These are phyloP conservation scores for Frieseomelitta varia DNA, from an alignment of 1,140 invertebrate genomes.

Conservation along the genomic window DNA sequence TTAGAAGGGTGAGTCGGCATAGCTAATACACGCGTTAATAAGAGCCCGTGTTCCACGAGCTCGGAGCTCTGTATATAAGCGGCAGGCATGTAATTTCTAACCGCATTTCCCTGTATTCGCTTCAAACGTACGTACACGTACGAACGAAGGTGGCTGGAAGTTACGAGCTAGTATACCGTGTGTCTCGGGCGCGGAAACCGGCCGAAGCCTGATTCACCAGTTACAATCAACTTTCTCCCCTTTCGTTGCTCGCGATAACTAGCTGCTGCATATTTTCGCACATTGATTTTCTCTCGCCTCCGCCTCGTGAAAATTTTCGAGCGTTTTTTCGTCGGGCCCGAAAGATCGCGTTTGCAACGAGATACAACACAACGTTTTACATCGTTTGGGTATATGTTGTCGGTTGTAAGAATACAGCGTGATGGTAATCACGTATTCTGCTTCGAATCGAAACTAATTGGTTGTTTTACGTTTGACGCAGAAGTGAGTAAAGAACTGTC, in stretches of 20 bases:
- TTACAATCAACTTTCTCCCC: not conserved
- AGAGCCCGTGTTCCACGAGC: conserved; percentile 74
- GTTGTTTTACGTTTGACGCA: not conserved
- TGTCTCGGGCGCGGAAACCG: conserved; percentile 47
- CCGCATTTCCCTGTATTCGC: conserved; percentile 76
- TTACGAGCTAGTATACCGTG: conserved; percentile 64
- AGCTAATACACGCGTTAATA: conserved; percentile 79
- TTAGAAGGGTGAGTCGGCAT: conserved; percentile 80
- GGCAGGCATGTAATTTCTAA: conserved; percentile 77
- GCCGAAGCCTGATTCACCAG: not conserved
- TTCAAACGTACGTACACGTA: conserved; percentile 71
- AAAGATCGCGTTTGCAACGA: too few species aligned
- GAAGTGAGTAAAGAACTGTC: too few species aligned
- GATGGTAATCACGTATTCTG: too few species aligned
- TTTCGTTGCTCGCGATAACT: not conserved
- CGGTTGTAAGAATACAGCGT: too few species aligned
- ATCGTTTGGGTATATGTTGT: too few species aligned
- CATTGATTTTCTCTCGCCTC: not conserved
- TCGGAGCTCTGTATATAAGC: conserved; percentile 75
- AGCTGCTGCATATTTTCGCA: not conserved
- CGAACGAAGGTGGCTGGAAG: conserved; percentile 64
- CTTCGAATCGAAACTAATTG: not conserved
- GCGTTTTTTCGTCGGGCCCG: too few species aligned
- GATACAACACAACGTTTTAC: too few species aligned
- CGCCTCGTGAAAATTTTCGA: not conserved